Base-by-base conservation (phyloP, 2,113 vertebrate genomes). In the Hydrochoerus hydrochaeris region DNA sequence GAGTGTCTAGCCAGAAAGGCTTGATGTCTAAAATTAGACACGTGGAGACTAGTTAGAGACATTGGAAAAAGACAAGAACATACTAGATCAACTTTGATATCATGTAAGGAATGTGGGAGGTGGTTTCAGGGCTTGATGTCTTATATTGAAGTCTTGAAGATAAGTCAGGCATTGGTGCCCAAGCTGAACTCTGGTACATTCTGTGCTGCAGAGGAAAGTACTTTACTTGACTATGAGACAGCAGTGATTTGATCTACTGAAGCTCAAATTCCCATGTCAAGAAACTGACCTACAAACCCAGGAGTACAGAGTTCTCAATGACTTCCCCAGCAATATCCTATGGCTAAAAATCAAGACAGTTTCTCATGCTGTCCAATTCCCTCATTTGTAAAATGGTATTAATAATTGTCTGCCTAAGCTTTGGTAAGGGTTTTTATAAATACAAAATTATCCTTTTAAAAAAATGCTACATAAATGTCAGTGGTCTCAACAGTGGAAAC, bases 21-120 rank as follows among this genome's bases (percentile, higher is more conserved):
- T 88, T 85, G n/a, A 85, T 46, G 54, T 85, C 98, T 98, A 97
- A 97, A 98, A 96, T 97, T 97, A 96, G 95, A 91, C 92, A 41
- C 65, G 49, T 91, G 62, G 83, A 95, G 60, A 44, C 87, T 85
- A 49, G 85, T 62, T 88, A 90, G 85, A 90, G 41, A 88, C 75
- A 57, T 28, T 88, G 28, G 46, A 75, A 81, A 95, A 88, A 97
- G 67, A 95, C 82, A 90, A 41, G 92, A 90, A 94, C 90, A 69
- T 19, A 57, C 9, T 54, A 65, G 88, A 92, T 97, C 63, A 71
- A 83, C 69, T 97, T 52, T 80, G 75, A 88, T 91, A 62, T 4
- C 67, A 81, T 35, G 44, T 85, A 90, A 95, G 90, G 91, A 93
- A 92, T 95, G 82, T 90, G 92, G 65, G 65, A 95, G 57, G 77